Evolutionary conservation across 2,113 vertebrate genomes (phyloP).

Genomic region (Anarhynchus alexandrinus): DNA sequence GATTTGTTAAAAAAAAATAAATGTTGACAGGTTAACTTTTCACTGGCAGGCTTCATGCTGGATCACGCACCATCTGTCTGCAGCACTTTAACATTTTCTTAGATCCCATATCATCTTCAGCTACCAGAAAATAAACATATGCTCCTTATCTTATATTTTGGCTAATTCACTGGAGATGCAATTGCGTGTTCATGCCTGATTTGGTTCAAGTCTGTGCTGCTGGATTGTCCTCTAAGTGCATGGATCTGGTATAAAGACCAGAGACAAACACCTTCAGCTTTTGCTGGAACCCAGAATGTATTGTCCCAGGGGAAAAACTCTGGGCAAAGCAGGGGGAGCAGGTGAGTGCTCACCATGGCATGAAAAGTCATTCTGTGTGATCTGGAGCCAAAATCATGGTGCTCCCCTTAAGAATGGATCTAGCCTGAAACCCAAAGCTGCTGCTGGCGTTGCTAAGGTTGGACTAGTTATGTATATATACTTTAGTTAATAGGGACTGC

Average conservation of each 20-base stretch:
- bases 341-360: background rate
- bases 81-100: background rate
- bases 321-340: background rate
- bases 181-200: background rate
- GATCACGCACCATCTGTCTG: background rate
- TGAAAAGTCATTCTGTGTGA: background rate
- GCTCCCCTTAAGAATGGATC: background rate
- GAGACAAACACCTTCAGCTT: background rate
- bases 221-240: background rate
- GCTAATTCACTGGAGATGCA: background rate
- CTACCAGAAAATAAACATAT: background rate
- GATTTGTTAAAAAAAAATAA: background rate
- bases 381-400: background rate
- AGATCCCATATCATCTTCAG: background rate
- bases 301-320: background rate
- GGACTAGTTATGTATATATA: background rate
- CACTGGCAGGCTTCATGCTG: background rate
- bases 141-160: background rate
- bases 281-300: background rate
- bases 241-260: background rate
- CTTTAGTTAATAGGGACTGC: rapidly evolving
- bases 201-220: background rate
- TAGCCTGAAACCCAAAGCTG: background rate
- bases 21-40: background rate
- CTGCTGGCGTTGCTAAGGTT: background rate